Percentiles rank a stretch among this genome's conserved stretches.
phyloP scores from a whole-genome alignment of 1,140 invertebrate genomes.

The Drosophila baimaii region DNA sequence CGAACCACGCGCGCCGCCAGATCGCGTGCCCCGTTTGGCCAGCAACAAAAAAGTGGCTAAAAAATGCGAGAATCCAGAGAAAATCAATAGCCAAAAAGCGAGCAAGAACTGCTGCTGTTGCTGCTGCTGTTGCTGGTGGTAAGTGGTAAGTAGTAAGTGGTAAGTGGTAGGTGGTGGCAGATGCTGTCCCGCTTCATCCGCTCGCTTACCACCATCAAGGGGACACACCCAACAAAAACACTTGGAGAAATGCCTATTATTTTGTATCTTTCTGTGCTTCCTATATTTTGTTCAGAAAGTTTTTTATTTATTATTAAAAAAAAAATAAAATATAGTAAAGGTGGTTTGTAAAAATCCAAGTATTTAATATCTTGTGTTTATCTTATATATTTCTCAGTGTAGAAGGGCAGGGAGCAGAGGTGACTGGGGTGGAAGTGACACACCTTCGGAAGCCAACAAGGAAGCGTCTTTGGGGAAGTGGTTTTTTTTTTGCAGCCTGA shows the following conservation, averaged over 20 bases:
- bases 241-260: neutral
- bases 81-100: slow-evolving; percentile 58
- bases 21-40: slow-evolving; percentile 49
- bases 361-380: too few relatives aligned
- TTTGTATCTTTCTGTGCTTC: too few relatives aligned
- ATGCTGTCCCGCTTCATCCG: slow-evolving; percentile 42
- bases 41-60: neutral
- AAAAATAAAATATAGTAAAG: neutral
- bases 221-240: slow-evolving; percentile 41
- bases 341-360: neutral
- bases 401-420: neutral
- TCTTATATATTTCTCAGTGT: slow-evolving; percentile 5
- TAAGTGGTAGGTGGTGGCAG: slow-evolving; percentile 15
- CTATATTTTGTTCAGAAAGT: too few relatives aligned
- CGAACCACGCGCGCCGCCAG: slow-evolving; percentile 18
- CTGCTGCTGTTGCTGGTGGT: slow-evolving; percentile 17
- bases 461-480: slow-evolving; percentile 52
- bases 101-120: slow-evolving; percentile 20
- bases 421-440: slow-evolving; percentile 54
- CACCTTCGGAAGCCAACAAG: slow-evolving; percentile 70
- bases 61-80: slow-evolving; percentile 25
- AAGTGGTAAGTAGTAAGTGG: slow-evolving; percentile 5
- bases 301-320: too few relatives aligned
- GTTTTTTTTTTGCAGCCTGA: neutral
- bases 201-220: slow-evolving; percentile 5